phyloP scores from a whole-genome alignment of 2,888 invertebrate genomes.

The Conomelus anceps region DNA sequence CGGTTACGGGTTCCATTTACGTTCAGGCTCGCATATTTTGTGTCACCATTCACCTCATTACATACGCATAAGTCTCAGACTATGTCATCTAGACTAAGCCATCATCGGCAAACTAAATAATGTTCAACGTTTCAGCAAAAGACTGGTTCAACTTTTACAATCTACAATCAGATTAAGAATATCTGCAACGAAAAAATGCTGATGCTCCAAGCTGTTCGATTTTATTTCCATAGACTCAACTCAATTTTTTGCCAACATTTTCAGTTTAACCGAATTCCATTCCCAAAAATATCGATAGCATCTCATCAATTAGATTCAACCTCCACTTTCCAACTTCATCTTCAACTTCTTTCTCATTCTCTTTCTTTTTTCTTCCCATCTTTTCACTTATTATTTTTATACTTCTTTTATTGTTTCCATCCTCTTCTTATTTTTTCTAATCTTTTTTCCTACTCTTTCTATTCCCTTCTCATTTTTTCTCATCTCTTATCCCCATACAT shows the following conservation, averaged over 20 bases:
- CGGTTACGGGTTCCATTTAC: too few species aligned
- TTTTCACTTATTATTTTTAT: too few species aligned
- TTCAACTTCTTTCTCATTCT: background rate
- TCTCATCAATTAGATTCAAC: background rate
- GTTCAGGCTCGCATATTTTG: too few species aligned
- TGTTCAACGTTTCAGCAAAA: background rate
- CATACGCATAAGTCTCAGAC: too few species aligned
- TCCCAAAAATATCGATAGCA: background rate
- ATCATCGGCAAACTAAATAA: too few species aligned
- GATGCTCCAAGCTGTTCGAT: background rate
- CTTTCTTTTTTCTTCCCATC: too few species aligned
- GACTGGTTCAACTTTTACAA: background rate
- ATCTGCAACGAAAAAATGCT: background rate
- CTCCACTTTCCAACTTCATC: background rate
- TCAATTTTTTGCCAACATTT: background rate
- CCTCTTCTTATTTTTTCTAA: background rate
- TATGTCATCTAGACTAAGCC: too few species aligned
- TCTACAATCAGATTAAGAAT: background rate
- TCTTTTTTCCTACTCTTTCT: too few species aligned
- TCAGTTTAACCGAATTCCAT: too few species aligned
- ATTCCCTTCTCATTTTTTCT: background rate
- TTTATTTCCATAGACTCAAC: background rate
- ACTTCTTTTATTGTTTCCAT: background rate
- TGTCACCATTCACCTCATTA: too few species aligned
- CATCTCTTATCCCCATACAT: background rate